phyloP scores from a whole-genome alignment of 1,140 invertebrate genomes.

The Apis cerana region DNA sequence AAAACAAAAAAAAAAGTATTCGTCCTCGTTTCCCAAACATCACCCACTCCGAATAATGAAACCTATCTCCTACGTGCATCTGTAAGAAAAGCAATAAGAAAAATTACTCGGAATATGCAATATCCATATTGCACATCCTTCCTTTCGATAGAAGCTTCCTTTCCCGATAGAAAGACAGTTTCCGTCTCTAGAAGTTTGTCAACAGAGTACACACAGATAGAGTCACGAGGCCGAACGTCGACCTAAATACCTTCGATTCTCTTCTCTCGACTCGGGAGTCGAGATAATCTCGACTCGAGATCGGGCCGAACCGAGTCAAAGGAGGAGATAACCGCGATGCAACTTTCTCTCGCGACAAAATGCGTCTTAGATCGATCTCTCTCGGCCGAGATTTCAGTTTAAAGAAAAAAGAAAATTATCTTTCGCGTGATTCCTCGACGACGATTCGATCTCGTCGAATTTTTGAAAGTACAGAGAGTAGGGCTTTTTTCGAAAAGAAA shows the following conservation, averaged over 20 bases:
- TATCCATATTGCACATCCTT: neutral
- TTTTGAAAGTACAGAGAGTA: too few species aligned
- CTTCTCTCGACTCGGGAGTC: slow-evolving; percentile 20
- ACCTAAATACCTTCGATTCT: slow-evolving; percentile 56
- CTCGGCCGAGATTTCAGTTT: neutral
- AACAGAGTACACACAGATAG: neutral
- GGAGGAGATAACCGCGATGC: slow-evolving; percentile 34
- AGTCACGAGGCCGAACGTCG: slow-evolving; percentile 18
- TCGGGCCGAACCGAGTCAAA: slow-evolving; percentile 48
- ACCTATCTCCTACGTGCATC: neutral
- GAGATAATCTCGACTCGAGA: slow-evolving; percentile 33
- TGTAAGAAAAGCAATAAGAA: neutral
- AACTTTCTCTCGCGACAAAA: slow-evolving; percentile 47
- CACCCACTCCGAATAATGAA: neutral
- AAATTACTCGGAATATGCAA: neutral
- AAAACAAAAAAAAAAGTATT: too few species aligned
- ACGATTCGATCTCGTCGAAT: too few species aligned
- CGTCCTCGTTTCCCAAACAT: neutral
- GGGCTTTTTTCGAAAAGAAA: too few species aligned
- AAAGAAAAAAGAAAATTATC: too few species aligned
- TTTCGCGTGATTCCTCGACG: too few species aligned
- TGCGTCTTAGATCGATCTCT: neutral
- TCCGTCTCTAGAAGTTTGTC: too few species aligned
- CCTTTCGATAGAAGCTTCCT: neutral
- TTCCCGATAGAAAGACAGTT: neutral